A percentile compares a stretch with the other conserved stretches of the same genome.
phyloP scores from a whole-genome alignment of 2,888 invertebrate species.

The Seira sanloemensis region DNA sequence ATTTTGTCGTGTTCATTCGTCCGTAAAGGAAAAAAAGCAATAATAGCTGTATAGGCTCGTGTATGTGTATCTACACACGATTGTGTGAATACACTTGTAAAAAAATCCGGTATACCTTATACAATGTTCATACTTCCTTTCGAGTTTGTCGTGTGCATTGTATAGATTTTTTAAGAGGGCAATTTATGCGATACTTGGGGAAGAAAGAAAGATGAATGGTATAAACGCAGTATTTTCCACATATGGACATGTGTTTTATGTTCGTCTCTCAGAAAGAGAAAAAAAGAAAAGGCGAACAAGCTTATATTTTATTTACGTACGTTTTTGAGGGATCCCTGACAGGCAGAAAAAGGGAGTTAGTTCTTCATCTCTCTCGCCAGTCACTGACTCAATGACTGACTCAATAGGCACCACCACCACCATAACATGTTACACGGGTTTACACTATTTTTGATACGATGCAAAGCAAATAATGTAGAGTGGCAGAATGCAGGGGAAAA shows the following conservation, averaged over 20 bases:
- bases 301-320: constrained; percentile 55
- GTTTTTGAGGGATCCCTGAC: constrained; percentile 45
- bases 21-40: constrained; percentile 40
- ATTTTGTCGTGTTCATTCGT: constrained; percentile 39
- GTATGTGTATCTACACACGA: neutral
- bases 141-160: constrained; percentile 21
- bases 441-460: neutral
- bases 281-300: constrained; percentile 20
- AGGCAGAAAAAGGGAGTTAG: constrained; percentile 47
- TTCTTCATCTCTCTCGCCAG: constrained; percentile 37
- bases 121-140: constrained; percentile 37
- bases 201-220: constrained; percentile 41
- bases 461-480: neutral
- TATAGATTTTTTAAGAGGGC: constrained; percentile 33
- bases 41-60: constrained; percentile 8
- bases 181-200: constrained; percentile 45
- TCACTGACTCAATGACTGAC: constrained; percentile 38
- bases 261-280: neutral
- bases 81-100: neutral
- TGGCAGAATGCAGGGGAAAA: neutral
- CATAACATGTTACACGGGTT: neutral
- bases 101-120: constrained; percentile 12
- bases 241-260: constrained; percentile 60
- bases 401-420: neutral
- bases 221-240: constrained; percentile 38